These are phyloP conservation scores for Asbolus verrucosus DNA, from an alignment of 1,140 invertebrate species.

Conservation along the genomic window DNA sequence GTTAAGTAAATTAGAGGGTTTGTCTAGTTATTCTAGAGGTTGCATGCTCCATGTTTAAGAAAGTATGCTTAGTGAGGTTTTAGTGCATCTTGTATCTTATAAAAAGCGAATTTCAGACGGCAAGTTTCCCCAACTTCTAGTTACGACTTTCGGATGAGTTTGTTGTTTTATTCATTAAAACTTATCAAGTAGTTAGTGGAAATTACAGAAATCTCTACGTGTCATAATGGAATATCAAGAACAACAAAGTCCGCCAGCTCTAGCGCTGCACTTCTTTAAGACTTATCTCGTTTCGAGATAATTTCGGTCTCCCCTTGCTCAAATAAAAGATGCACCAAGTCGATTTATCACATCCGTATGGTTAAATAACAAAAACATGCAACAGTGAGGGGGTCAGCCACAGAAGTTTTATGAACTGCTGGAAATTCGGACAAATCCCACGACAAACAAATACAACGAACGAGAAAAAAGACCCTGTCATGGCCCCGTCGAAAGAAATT, in stretches of 20 bases:
- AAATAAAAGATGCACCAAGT: slow-evolving; percentile 4
- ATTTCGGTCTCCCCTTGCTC: no score
- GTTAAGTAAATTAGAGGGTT: background rate
- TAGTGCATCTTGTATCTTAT: slow-evolving; percentile 14
- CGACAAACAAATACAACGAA: no score
- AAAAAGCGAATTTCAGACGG: no score
- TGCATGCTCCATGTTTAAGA: slow-evolving; percentile 24
- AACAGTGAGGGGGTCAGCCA: slow-evolving; percentile 33
- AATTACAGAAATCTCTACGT: no score
- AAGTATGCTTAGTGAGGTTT: slow-evolving; percentile 11
- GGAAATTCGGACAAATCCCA: slow-evolving; percentile 46
- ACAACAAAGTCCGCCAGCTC: no score
- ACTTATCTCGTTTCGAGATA: no score
- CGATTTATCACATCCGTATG: slow-evolving; percentile 5
- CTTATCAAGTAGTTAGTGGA: no score
- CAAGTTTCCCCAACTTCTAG: no score
- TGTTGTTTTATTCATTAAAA: no score
- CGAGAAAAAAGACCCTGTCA: background rate
- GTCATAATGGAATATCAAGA: no score
- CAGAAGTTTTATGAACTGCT: slow-evolving; percentile 57
- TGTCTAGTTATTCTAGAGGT: slow-evolving; percentile 1
- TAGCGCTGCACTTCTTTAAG: no score
- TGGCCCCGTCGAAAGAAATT: background rate
- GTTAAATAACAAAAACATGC: slow-evolving; percentile 19
- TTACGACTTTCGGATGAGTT: no score